A percentile compares a stretch with the other conserved stretches of the same genome.
phyloP scores from a whole-genome alignment of 2,113 vertebrate species.

The Coptodon bakossiorum region DNA sequence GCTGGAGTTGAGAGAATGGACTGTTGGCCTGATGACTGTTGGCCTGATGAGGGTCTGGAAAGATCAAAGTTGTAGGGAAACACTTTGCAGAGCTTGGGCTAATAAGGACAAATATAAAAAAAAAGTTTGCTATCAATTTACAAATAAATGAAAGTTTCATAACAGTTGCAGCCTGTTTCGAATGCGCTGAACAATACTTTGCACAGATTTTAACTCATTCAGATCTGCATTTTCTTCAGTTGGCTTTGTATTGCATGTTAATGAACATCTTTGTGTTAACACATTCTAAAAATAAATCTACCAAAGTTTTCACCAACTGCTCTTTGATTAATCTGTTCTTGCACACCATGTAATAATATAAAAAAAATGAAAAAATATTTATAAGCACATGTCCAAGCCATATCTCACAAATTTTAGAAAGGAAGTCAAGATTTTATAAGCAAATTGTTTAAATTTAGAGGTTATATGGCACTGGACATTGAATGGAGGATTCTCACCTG shows the following conservation, averaged over 20 bases:
- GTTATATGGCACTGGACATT: background rate
- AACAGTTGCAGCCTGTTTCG: background rate
- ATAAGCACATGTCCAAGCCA: background rate
- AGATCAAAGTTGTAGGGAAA: background rate
- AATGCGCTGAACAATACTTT: background rate
- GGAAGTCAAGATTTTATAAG: background rate
- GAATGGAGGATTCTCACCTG: background rate
- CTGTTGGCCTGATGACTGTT: background rate
- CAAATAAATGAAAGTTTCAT: background rate
- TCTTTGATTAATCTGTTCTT: background rate
- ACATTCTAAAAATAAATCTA: background rate
- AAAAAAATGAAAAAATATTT: no score
- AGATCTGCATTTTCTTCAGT: background rate
- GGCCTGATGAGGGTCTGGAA: background rate
- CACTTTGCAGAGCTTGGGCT: background rate
- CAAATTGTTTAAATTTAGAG: background rate
- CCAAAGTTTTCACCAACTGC: background rate
- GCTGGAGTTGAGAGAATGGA: slow-evolving; percentile 48
- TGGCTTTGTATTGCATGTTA: background rate
- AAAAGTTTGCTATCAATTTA: background rate
- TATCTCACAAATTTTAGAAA: background rate
- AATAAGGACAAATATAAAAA: background rate
- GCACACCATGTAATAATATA: background rate
- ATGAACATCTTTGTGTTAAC: background rate
- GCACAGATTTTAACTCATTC: background rate